phyloP scores from a whole-genome alignment of 2,888 invertebrate species.

The Deilephila porcellus region DNA sequence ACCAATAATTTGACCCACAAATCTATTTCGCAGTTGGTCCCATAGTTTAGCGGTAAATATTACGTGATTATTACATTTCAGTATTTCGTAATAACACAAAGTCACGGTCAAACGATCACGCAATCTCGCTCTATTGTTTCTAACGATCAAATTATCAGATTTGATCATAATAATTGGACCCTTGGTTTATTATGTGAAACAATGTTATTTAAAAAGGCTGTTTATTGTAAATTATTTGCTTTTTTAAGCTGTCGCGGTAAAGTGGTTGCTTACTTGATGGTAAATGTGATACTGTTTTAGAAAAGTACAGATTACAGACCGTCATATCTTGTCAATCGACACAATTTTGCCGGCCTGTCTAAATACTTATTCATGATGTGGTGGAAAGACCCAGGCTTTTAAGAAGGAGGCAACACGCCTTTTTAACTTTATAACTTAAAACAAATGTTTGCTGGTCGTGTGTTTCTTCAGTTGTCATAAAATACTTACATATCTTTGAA shows the following conservation, averaged over 20 bases:
- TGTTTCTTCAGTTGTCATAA: too few species aligned
- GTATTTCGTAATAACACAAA: constrained; percentile 18
- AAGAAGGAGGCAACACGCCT: too few species aligned
- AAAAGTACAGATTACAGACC: too few species aligned
- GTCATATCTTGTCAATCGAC: too few species aligned
- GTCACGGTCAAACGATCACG: constrained; percentile 18
- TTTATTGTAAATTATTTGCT: neutral
- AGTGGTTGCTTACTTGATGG: too few species aligned
- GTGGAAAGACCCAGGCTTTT: too few species aligned
- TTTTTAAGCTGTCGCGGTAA: neutral
- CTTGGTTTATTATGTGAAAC: neutral
- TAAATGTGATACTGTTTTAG: neutral
- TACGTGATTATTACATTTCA: constrained; percentile 17
- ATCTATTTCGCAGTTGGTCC: neutral
- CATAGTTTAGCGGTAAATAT: neutral
- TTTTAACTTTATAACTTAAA: too few species aligned
- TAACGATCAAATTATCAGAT: constrained; percentile 25
- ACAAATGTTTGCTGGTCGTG: too few species aligned
- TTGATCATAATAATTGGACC: constrained; percentile 10
- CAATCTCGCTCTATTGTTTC: constrained; percentile 28
- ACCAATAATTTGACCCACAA: neutral
- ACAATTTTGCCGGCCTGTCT: neutral
- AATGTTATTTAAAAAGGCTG: neutral
- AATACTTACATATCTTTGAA: too few species aligned
- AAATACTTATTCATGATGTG: neutral